Conservation (phyloP, 64 coral and sea anemone genomes). For the Pocillopora damicornis region DNA sequence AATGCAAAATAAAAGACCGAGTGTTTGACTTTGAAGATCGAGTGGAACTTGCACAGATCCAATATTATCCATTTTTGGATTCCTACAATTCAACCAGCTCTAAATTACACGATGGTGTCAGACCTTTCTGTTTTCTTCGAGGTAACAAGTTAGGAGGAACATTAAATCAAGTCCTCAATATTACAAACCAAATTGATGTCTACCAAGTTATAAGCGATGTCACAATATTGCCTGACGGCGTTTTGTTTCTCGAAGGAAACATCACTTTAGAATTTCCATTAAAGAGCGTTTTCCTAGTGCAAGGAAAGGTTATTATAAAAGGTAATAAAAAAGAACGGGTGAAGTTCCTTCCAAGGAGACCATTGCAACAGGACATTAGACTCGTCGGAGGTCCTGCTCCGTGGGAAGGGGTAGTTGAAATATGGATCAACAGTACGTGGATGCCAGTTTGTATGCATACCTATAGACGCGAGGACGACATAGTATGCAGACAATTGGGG, state of each 20-base stretch:
- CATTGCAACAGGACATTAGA: constrained; percentile 19
- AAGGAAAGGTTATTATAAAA: constrained; percentile 50
- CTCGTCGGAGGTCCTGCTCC: constrained; percentile 48
- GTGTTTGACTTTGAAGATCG: constrained; percentile 70
- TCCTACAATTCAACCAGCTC: constrained; percentile 1
- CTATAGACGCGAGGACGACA: constrained; percentile 12
- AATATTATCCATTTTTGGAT: constrained; percentile 54
- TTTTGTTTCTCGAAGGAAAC: constrained; percentile 49
- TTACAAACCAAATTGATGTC: not conserved
- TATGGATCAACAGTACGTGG: constrained; percentile 61
- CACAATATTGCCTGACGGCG: constrained; percentile 38
- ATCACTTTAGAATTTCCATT: constrained; percentile 63
- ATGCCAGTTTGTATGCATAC: constrained; percentile 30
- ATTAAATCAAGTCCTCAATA: constrained; percentile 19
- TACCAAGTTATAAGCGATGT: constrained; percentile 63
- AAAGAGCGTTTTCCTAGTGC: constrained; percentile 48
- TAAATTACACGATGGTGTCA: constrained; percentile 1
- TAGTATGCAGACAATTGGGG: constrained; percentile 60
- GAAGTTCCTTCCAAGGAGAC: constrained; percentile 35
- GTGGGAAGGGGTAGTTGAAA: constrained; percentile 70
- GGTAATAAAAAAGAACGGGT: constrained; percentile 48
- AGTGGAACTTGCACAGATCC: constrained; percentile 51
- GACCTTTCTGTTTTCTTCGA: constrained; percentile 49
- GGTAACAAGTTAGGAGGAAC: constrained; percentile 46
- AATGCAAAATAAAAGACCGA: constrained; percentile 53